These are phyloP conservation scores for Sebastes vulpes DNA, from an alignment of 2,797 vertebrate genomes.

Conservation along the genomic window DNA sequence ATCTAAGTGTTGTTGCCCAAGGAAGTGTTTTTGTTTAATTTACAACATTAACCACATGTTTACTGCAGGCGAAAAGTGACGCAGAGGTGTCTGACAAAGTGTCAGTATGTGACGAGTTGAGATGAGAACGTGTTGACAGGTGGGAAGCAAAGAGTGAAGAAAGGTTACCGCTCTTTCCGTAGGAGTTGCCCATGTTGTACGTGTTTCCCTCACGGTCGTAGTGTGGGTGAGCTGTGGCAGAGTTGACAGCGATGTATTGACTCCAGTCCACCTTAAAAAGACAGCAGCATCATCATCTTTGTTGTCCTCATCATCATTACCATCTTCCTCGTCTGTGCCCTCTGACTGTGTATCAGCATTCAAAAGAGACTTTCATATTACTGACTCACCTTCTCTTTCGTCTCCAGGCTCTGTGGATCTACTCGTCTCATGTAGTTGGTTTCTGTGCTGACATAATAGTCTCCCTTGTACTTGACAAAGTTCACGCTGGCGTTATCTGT, in stretches of 20 bases:
- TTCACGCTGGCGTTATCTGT: constrained; percentile 93
- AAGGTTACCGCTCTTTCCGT: constrained; percentile 84
- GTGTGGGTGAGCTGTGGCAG: constrained; percentile 95
- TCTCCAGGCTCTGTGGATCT: constrained; percentile 90
- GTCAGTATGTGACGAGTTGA: no score
- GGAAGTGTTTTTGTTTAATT: not conserved
- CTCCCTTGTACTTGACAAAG: constrained; percentile 92
- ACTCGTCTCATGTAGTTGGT: constrained; percentile 91
- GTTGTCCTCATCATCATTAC: not conserved
- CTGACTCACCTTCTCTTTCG: constrained; percentile 90
- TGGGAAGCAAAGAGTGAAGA: not conserved
- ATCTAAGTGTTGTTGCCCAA: no score
- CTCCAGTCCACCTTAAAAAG: constrained; percentile 92
- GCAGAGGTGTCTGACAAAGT: no score
- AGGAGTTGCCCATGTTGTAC: constrained; percentile 97
- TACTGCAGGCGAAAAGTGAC: no score
- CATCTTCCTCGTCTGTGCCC: not conserved
- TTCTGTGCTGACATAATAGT: constrained; percentile 93
- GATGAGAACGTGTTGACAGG: not conserved
- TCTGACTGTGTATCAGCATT: not conserved
- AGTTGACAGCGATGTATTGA: constrained; percentile 91
- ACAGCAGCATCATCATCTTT: not conserved
- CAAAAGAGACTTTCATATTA: not conserved
- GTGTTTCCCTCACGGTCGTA: constrained; percentile 90
- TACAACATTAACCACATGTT: no score